Evolutionary conservation across 2,888 invertebrate genomes (phyloP).

Genomic region (Aphelenchoides bicaudatus): DNA sequence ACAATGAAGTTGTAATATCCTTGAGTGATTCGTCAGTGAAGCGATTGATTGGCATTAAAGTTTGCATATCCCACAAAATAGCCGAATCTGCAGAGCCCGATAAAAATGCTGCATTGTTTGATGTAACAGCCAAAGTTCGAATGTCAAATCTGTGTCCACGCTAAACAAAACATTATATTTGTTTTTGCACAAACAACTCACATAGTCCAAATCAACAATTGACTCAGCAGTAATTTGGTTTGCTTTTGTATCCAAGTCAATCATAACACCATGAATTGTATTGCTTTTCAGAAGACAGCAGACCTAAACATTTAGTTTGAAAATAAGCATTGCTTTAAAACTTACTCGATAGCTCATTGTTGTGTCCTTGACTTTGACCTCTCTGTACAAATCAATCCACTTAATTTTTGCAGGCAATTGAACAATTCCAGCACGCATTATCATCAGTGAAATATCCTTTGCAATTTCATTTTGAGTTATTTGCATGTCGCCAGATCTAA

Average conservation of each 20-base stretch:
- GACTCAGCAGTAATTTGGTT: slow-evolving; percentile 25
- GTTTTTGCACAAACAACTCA: slow-evolving; percentile 21
- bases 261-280: slow-evolving; percentile 44
- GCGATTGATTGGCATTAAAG: slow-evolving; percentile 71
- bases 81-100: slow-evolving; percentile 64
- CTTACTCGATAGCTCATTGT: slow-evolving; percentile 26
- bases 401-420: slow-evolving; percentile 44
- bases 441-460: slow-evolving; percentile 51
- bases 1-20: slow-evolving; percentile 70
- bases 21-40: slow-evolving; percentile 68
- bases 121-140: slow-evolving; percentile 79
- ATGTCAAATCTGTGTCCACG: slow-evolving; percentile 86
- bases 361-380: slow-evolving; percentile 15
- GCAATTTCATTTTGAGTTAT: slow-evolving; percentile 32
- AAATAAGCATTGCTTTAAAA: slow-evolving; percentile 20
- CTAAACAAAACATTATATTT: slow-evolving; percentile 23
- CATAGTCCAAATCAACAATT: slow-evolving; percentile 41
- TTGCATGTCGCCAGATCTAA: background rate
- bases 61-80: slow-evolving; percentile 79
- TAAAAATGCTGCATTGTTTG: slow-evolving; percentile 71
- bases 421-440: slow-evolving; percentile 67
- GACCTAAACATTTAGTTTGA: slow-evolving; percentile 29
- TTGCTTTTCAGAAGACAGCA: slow-evolving; percentile 44
- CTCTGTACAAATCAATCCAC: slow-evolving; percentile 49
- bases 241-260: slow-evolving; percentile 38